Evolutionary conservation across 1,140 invertebrate genomes (phyloP), one percentile per base, ranked within the genome.

Genomic region (Lepidurus arcticus): DNA sequence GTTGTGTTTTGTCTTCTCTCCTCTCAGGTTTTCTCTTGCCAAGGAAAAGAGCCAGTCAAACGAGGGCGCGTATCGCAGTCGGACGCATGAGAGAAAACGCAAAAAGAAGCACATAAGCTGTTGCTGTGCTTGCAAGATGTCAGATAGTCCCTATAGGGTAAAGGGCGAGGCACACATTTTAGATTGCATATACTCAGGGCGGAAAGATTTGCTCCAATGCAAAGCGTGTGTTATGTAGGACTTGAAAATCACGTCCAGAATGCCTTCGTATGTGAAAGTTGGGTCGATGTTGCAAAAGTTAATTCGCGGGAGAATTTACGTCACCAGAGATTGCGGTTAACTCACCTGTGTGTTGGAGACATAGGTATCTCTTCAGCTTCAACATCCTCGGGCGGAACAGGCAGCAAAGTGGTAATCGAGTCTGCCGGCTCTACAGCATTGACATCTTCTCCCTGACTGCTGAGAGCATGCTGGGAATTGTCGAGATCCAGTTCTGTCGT

Each of bases 101-200:
- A 65, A 16, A 65, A 65, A 65, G 53, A 21, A 65, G 53, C 7
- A 21, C 16, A 13, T 13, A n/a, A 65, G 53, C 53, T 65, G 16
- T 65, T 65, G 53, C 53, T 65, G 6, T n/a, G 53, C 16, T 65
- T 13, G 53, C 13, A 34, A 34, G 34, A 34, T 34, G 34, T 34
- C 21, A 65, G 53, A 65, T 65, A 65, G 53, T 65, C 53, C 53
- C 53, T 65, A 65, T 65, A 65, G 53, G 53, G 53, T 65, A 65
- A 65, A 65, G 53, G 53, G 53, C 53, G 53, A 65, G 53, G 53
- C 53, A 65, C 53, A 65, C 16, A 65, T 65, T 65, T 21, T 5
- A 13, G 21, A 65, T 5, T n/a, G 53, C 16, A 65, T 65, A 65
- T 65, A 65, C 53, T 65, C 53, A 65, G 21, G 53, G 21, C 53